These are phyloP conservation scores for Vicugna pacos DNA, from an alignment of 2,113 vertebrate genomes.

Conservation along the genomic window DNA sequence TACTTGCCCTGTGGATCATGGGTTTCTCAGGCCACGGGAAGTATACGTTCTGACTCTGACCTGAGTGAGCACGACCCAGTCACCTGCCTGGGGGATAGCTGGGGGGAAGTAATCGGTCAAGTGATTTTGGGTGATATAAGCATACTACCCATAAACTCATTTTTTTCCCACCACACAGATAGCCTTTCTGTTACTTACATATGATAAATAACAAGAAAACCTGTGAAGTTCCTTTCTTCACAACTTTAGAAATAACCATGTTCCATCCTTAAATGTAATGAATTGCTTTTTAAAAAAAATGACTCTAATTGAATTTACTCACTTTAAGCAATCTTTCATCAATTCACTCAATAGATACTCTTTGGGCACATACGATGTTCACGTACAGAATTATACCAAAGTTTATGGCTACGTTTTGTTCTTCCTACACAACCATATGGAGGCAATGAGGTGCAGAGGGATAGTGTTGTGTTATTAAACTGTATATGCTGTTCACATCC, in stretches of 20 bases:
- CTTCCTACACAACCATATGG: not conserved
- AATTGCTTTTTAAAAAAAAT: slow-evolving; percentile 34
- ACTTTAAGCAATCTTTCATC: not conserved
- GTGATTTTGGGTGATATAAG: not conserved
- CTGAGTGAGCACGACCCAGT: not conserved
- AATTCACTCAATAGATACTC: not conserved
- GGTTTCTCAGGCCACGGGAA: not conserved
- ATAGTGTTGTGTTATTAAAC: not conserved
- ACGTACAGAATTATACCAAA: not conserved
- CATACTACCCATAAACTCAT: not conserved
- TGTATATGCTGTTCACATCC: not conserved
- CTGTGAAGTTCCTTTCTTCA: not conserved
- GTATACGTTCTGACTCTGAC: not conserved
- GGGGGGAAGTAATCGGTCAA: not conserved
- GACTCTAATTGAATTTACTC: not conserved
- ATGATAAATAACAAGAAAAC: not conserved
- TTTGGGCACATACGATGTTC: not conserved
- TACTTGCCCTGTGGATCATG: not conserved
- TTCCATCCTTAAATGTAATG: not conserved
- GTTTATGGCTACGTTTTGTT: not conserved
- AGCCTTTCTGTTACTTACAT: not conserved
- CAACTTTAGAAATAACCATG: not conserved
- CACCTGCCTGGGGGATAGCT: not conserved
- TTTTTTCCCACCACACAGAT: not conserved
- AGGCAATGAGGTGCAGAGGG: not conserved